phyloP scores from a whole-genome alignment of 2,797 vertebrate genomes.

The Pseudopleuronectes americanus region DNA sequence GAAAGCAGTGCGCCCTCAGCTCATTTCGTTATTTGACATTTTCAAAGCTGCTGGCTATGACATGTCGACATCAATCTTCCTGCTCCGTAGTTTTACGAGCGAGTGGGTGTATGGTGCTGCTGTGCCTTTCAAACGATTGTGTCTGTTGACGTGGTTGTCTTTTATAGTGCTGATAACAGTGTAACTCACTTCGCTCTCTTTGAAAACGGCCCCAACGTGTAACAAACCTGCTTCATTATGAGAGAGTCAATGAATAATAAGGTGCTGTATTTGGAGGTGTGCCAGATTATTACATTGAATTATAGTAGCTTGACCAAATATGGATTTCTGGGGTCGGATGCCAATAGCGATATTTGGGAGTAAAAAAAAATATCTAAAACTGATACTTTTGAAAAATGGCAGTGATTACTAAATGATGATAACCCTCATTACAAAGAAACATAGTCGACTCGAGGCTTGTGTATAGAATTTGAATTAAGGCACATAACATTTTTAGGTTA shows the following conservation, averaged over 20 bases:
- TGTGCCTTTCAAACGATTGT: conserved; percentile 24
- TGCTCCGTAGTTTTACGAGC: conserved; percentile 20
- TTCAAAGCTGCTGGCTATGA: conserved; percentile 22
- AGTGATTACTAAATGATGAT: no score
- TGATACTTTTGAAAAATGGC: no score
- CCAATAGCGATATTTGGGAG: no score
- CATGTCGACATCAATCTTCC: conserved; percentile 40
- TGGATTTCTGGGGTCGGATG: no score
- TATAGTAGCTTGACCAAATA: no score
- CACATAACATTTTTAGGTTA: no score
- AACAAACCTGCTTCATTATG: conserved; percentile 15
- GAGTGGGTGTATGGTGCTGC: conserved; percentile 24
- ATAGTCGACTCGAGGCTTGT: no score
- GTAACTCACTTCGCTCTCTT: conserved; percentile 13
- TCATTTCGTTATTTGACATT: conserved; percentile 36
- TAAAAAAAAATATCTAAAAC: no score
- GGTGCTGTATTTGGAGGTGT: conserved; percentile 13
- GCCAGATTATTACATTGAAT: background rate
- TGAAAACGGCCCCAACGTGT: conserved; percentile 2
- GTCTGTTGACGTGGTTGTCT: conserved; percentile 29
- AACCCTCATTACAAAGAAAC: no score
- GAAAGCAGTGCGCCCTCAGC: conserved; percentile 6
- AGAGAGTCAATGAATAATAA: conserved; percentile 18
- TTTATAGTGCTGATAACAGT: conserved; percentile 27
- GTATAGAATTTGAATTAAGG: no score